Base-by-base conservation (phyloP, 2,113 vertebrate genomes). In the Madoqua kirkii region DNA sequence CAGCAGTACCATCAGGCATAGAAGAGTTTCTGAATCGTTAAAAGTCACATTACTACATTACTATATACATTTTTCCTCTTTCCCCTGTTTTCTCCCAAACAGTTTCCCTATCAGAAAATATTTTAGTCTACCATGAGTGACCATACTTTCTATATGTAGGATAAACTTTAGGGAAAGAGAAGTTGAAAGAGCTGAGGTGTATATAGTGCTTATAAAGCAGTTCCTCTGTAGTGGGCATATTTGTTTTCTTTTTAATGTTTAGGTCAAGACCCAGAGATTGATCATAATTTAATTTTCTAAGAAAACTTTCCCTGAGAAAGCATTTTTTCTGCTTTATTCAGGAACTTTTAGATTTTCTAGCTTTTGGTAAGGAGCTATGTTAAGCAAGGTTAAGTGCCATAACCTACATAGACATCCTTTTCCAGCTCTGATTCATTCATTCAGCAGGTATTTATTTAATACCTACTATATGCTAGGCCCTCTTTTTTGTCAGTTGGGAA, bases 261-360 rank as follows among this genome's bases (percentile, higher is more conserved):
- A 94, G 96, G 78, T 98, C 95, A 95, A 93, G 67, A 91, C 93
- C 93, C 78, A 87, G 64, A 97, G 31, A 94, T 87, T 96, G 64
- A 97, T 92, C 91, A 54, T 79, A 71, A 45, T 96, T 95, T 88
- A 83, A 67, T 96, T 97, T 97, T 94, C 90, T 95, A 94, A 93
- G 84, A 90, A 93, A 94, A 97, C n/a, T 89, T 97, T 50, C 52
- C 93, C 87, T 17, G 64, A 91, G 55, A 95, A 95, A 96, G 96
- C 86, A 64, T 0, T 83, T 93, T 93, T 93, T 67, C 81, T 93
- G 90, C 85, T 96, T 97, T 96, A 83, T 97, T 93, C 96, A 89
- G 89, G 95, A 96, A 62, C 48, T 93, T 91, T 57, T 79, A 82
- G 36, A 59, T 96, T 89, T 84, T 88, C n/a, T 97, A 93, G 25